Conservation (phyloP, 2,888 invertebrate species). For the Fragum sueziense region DNA sequence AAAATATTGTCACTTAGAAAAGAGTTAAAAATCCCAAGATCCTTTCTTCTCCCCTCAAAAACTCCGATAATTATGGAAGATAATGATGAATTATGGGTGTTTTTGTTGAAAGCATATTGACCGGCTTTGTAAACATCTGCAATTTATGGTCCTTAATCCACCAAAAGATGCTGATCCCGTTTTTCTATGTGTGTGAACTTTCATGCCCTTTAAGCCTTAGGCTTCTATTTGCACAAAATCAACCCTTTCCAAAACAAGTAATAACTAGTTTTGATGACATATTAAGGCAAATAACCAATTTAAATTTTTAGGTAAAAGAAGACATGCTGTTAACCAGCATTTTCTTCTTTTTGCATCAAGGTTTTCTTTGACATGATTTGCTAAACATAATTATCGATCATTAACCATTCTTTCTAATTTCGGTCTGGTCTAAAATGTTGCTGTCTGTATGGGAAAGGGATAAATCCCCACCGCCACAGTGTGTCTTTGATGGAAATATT, state of each 20-base stretch:
- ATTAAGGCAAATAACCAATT: too few relatives aligned
- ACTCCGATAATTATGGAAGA: conserved; percentile 19
- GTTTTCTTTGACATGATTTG: too few relatives aligned
- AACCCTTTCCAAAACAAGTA: too few relatives aligned
- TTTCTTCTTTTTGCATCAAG: too few relatives aligned
- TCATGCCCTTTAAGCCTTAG: conserved; percentile 11
- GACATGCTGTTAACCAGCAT: too few relatives aligned
- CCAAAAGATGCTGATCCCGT: background rate
- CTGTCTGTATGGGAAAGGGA: too few relatives aligned
- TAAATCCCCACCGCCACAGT: conserved; percentile 8
- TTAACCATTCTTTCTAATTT: too few relatives aligned
- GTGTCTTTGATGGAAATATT: conserved; percentile 8
- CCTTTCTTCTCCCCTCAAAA: conserved; percentile 9
- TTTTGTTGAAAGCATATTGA: conserved; percentile 33
- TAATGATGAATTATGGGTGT: conserved; percentile 35
- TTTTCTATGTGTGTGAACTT: conserved; percentile 18
- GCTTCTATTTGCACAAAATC: conserved; percentile 12
- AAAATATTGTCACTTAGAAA: background rate
- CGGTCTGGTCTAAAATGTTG: too few relatives aligned
- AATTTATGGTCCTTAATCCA: conserved; percentile 16
- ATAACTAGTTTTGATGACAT: too few relatives aligned
- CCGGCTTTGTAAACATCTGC: conserved; percentile 14
- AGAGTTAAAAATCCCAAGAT: conserved; percentile 1
- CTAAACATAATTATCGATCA: too few relatives aligned
- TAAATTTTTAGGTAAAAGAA: too few relatives aligned